These are phyloP conservation scores for Danionella cerebrum DNA, from an alignment of 2,113 vertebrate species.

Conservation along the genomic window DNA sequence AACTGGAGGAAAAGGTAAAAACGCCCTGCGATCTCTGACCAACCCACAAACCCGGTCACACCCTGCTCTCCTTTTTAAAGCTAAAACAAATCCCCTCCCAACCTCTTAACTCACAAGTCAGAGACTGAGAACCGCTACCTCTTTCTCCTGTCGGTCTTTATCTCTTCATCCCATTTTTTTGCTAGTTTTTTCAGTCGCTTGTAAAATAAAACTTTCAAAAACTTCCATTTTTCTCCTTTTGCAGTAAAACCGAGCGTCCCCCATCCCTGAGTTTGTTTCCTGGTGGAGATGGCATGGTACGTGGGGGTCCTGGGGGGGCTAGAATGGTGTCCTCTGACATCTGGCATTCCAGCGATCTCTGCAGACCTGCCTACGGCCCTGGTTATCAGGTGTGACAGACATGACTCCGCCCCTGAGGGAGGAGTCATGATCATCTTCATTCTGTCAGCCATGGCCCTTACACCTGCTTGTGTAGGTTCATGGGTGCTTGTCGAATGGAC, in stretches of 20 bases:
- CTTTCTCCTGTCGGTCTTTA: slow-evolving; percentile 34
- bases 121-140: slow-evolving; percentile 19
- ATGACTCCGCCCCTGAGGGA: slow-evolving; percentile 27
- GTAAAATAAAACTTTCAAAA: too few species aligned
- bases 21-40: slow-evolving; percentile 32
- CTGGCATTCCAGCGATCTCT: slow-evolving; percentile 90
- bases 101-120: background rate
- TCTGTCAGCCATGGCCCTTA: slow-evolving; percentile 15
- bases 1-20: slow-evolving; percentile 99
- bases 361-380: slow-evolving; percentile 82
- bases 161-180: background rate
- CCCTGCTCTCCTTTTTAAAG: background rate
- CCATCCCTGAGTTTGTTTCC: slow-evolving; percentile 91
- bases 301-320: slow-evolving; percentile 87
- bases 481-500: background rate
- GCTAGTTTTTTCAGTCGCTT: too few species aligned
- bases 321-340: slow-evolving; percentile 86
- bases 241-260: slow-evolving; percentile 91
- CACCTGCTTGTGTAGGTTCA: slow-evolving; percentile 14
- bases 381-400: slow-evolving; percentile 89
- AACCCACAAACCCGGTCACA: background rate
- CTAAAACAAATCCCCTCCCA: background rate
- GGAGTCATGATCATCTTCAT: slow-evolving; percentile 19
- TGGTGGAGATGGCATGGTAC: slow-evolving; percentile 88
- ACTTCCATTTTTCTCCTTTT: slow-evolving; percentile 16